These are phyloP conservation scores for Tichodroma muraria DNA, from an alignment of 2,113 vertebrate species.

Conservation along the genomic window DNA sequence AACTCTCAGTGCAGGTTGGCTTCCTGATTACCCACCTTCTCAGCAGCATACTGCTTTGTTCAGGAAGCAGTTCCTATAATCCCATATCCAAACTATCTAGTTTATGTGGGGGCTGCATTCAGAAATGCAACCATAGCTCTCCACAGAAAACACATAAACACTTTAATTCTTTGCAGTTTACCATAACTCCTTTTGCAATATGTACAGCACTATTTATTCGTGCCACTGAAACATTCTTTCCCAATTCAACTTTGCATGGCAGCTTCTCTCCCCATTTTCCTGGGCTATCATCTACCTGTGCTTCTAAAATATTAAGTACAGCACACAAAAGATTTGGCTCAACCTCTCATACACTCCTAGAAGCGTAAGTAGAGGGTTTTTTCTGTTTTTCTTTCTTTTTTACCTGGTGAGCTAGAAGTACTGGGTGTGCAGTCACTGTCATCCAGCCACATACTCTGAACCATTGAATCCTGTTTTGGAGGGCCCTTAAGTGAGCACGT, in stretches of 20 bases:
- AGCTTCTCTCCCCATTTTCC: not conserved
- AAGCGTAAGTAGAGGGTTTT: not conserved
- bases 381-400: not conserved
- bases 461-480: constrained; percentile 41
- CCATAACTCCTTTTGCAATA: not conserved
- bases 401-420: constrained; percentile 60
- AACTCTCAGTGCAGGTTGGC: not conserved
- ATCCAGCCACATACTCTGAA: constrained; percentile 55
- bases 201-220: not conserved
- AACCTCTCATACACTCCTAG: not conserved
- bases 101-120: not conserved
- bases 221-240: not conserved
- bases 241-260: not conserved
- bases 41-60: not conserved
- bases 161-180: not conserved
- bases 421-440: constrained; percentile 58
- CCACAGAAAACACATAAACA: not conserved
- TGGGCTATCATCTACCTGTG: not conserved
- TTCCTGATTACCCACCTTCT: not conserved
- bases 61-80: not conserved
- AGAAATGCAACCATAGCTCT: not conserved
- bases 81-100: not conserved
- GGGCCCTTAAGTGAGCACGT: constrained; percentile 43
- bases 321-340: not conserved
- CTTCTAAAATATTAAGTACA: not conserved